A percentile compares a stretch with the other conserved stretches of the same genome.
phyloP scores from a whole-genome alignment of 2,113 vertebrate genomes.

The Phodopus roborovskii region DNA sequence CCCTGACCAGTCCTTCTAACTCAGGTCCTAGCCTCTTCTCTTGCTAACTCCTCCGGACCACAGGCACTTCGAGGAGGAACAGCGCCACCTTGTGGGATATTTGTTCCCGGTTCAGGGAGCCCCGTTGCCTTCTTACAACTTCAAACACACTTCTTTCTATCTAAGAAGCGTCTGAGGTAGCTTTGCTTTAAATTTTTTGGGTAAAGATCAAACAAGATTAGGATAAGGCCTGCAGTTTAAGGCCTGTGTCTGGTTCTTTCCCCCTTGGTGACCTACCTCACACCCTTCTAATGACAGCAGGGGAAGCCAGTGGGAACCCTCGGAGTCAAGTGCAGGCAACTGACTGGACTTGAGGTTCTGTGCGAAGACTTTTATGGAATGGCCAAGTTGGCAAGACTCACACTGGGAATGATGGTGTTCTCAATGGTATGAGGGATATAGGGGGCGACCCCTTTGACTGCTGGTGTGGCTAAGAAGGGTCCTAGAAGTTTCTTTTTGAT shows the following conservation, averaged over 20 bases:
- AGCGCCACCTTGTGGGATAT: neutral
- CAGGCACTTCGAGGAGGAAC: neutral
- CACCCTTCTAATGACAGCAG: neutral
- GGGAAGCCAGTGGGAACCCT: no score
- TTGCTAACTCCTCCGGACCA: rapidly evolving
- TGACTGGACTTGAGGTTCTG: neutral
- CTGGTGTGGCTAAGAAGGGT: neutral
- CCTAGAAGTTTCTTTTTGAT: neutral
- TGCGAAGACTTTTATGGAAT: neutral
- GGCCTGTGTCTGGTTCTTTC: neutral
- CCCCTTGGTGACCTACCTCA: neutral
- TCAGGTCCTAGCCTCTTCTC: no score
- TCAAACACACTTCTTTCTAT: neutral
- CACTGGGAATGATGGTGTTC: neutral
- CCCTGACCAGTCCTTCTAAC: neutral
- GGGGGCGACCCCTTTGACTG: neutral
- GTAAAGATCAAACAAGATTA: neutral
- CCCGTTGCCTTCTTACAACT: conserved; percentile 26
- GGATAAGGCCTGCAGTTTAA: neutral
- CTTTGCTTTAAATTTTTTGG: neutral
- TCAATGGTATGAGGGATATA: neutral
- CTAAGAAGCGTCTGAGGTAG: neutral
- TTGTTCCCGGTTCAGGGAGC: neutral
- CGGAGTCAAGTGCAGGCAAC: no score
- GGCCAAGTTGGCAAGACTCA: neutral